phyloP scores from a whole-genome alignment of 2,888 invertebrate genomes.

The Agrochola lota region DNA sequence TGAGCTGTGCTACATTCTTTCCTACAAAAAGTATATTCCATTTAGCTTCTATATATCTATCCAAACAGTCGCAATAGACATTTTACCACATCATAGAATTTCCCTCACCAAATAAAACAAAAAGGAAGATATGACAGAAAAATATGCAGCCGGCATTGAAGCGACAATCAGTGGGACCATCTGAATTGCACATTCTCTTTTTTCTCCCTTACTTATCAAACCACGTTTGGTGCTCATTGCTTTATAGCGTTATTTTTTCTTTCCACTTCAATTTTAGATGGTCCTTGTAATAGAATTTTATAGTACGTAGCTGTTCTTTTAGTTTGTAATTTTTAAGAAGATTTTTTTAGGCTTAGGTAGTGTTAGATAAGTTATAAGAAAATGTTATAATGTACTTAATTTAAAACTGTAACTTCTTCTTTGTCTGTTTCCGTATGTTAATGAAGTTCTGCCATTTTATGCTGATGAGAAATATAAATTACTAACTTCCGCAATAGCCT shows the following conservation, averaged over 20 bases:
- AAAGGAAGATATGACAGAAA: constrained; percentile 19
- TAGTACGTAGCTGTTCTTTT: constrained; percentile 32
- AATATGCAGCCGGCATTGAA: constrained; percentile 45
- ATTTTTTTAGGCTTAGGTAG: neutral
- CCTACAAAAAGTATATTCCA: neutral
- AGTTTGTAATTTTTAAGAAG: constrained; percentile 4
- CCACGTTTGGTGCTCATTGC: constrained; percentile 39
- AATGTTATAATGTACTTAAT: neutral
- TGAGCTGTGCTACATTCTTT: too few species aligned
- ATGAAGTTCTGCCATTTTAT: neutral
- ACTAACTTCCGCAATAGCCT: too few species aligned
- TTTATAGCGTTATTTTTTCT: constrained; percentile 54
- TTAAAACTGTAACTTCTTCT: neutral
- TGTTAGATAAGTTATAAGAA: neutral
- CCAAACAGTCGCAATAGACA: neutral
- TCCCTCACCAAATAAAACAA: constrained; percentile 25
- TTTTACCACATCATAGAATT: constrained; percentile 15
- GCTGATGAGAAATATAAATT: neutral
- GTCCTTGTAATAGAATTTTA: constrained; percentile 52
- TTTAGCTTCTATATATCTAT: neutral
- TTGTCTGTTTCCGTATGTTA: neutral
- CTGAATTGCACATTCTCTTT: constrained; percentile 49
- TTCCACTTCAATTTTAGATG: constrained; percentile 40
- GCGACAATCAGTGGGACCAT: constrained; percentile 43
- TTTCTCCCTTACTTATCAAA: constrained; percentile 54